phyloP scores from a whole-genome alignment of 2,888 invertebrate species.

The Nephrocerus scutellatus region DNA sequence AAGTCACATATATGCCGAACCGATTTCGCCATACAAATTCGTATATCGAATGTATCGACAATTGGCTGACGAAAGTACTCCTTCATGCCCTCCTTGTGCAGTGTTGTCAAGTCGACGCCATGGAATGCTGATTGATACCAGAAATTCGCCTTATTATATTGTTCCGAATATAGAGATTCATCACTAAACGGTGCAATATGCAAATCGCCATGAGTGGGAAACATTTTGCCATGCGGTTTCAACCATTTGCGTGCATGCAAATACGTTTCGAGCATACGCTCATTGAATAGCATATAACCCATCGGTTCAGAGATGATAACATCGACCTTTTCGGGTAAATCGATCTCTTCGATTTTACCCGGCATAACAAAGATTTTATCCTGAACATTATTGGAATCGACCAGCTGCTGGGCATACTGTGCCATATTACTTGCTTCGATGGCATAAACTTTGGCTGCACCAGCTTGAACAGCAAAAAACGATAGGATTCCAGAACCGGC shows the following conservation, averaged over 20 bases:
- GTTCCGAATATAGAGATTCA: constrained; percentile 95
- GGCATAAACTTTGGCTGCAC: constrained; percentile 93
- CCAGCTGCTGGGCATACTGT: constrained; percentile 85
- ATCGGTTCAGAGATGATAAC: constrained; percentile 98
- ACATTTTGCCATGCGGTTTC: constrained; percentile 90
- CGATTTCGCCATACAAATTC: constrained; percentile 93
- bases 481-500: constrained; percentile 98
- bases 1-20: constrained; percentile 92
- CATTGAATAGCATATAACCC: constrained; percentile 99
- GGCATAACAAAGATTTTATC: constrained; percentile 88
- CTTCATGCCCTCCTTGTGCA: constrained; percentile 87
- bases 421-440: constrained; percentile 99
- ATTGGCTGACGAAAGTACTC: constrained; percentile 98
- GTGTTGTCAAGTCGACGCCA: constrained; percentile 88
- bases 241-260: constrained; percentile 98
- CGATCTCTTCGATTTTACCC: constrained; percentile 97
- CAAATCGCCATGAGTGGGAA: constrained; percentile 91
- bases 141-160: constrained; percentile 97
- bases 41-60: constrained; percentile 96
- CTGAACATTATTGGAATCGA: constrained; percentile 80
- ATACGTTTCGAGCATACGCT: constrained; percentile 97
- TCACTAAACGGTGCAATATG: constrained; percentile 98
- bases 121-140: constrained; percentile 99
- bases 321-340: constrained; percentile 90
- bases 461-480: constrained; percentile 97